phyloP scores from a whole-genome alignment of 1,140 invertebrate species.

The Drosophila guanche region DNA sequence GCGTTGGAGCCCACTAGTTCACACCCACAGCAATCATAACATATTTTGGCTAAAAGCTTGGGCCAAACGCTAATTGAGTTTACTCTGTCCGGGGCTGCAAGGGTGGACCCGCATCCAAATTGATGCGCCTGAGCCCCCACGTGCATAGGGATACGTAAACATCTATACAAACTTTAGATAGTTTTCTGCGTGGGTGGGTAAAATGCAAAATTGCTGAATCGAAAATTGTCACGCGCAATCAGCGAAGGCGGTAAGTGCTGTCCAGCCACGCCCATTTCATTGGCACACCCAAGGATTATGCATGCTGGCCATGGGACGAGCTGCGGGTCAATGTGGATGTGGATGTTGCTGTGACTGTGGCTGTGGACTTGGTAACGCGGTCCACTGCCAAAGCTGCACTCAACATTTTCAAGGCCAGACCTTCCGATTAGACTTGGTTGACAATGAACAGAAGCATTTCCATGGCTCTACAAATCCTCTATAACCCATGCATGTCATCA shows the following conservation, averaged over 20 bases:
- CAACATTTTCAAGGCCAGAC: conserved; percentile 54
- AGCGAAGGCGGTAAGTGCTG: conserved; percentile 58
- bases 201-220: conserved; percentile 73
- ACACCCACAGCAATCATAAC: conserved; percentile 57
- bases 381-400: conserved; percentile 23
- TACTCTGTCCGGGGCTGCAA: conserved; percentile 32
- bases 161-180: conserved; percentile 17
- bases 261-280: conserved; percentile 15
- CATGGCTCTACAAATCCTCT: conserved; percentile 29
- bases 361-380: conserved; percentile 7
- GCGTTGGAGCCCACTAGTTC: conserved; percentile 29
- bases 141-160: background rate
- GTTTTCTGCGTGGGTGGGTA: conserved; percentile 28
- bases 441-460: conserved; percentile 62
- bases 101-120: conserved; percentile 33
- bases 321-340: background rate
- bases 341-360: conserved; percentile 17
- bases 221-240: conserved; percentile 74
- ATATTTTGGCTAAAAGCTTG: conserved; percentile 76
- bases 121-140: conserved; percentile 43
- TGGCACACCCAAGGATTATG: conserved; percentile 48
- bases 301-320: background rate
- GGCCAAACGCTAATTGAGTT: conserved; percentile 72
- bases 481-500: conserved; percentile 57
- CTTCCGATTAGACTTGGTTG: conserved; percentile 39